Percentiles rank a stretch among this genome's conserved stretches.
These are phyloP conservation scores for Diarsia rubi DNA, from an alignment of 2,888 invertebrate species.

Conservation along the genomic window DNA sequence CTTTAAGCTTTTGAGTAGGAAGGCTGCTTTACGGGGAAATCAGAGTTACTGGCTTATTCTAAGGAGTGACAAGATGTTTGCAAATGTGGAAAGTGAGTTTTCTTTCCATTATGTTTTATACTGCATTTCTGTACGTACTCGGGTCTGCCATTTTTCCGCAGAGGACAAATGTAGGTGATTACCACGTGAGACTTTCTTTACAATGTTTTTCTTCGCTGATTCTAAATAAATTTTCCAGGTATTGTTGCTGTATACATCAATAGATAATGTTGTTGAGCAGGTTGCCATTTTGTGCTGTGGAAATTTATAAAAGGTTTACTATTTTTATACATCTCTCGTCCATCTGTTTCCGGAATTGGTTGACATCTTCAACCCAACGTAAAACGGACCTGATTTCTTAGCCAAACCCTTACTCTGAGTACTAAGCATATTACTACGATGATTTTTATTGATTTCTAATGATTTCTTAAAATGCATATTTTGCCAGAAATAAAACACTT, in stretches of 20 bases:
- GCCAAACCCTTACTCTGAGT: neutral
- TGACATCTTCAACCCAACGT: neutral
- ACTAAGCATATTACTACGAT: neutral
- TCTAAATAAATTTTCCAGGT: neutral
- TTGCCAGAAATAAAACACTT: too few species aligned
- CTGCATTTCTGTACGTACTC: neutral
- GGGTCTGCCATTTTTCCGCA: neutral
- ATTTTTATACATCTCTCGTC: neutral
- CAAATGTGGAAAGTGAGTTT: neutral
- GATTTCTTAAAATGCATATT: too few species aligned
- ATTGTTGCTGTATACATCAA: neutral
- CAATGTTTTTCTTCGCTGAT: neutral
- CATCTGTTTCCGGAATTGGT: too few species aligned
- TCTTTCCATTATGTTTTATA: neutral
- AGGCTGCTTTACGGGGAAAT: neutral
- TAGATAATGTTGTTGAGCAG: neutral
- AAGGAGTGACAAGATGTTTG: neutral
- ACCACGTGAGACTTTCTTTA: neutral
- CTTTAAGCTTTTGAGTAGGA: conserved; percentile 3
- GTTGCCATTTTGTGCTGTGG: neutral
- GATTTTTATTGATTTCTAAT: too few species aligned
- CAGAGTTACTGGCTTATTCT: conserved; percentile 9
- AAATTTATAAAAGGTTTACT: neutral
- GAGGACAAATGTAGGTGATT: neutral
- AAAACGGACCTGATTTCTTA: neutral